These are phyloP conservation scores for Motacilla tschutschensis DNA, from an alignment of 2,113 vertebrate genomes.

Conservation along the genomic window DNA sequence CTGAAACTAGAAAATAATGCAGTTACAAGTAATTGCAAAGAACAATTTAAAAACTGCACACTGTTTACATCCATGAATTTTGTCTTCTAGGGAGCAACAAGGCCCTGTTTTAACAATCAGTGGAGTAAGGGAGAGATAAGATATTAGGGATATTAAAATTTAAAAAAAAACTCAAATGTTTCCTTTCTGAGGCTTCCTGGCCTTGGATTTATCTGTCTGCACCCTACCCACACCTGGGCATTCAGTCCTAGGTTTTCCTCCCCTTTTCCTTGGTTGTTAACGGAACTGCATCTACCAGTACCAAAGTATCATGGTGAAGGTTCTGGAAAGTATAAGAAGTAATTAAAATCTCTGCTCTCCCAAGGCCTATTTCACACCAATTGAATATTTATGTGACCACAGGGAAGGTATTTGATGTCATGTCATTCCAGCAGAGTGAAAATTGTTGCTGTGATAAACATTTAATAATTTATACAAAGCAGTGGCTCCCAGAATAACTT, in stretches of 20 bases:
- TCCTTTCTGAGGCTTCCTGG: not conserved
- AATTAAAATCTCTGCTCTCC: not conserved
- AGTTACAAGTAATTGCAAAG: not conserved
- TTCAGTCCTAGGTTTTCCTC: not conserved
- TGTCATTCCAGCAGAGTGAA: not conserved
- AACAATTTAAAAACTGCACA: not conserved
- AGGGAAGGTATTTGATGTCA: not conserved
- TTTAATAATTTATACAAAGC: not conserved
- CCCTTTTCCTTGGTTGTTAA: not conserved
- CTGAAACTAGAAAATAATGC: not conserved
- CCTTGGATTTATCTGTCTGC: not conserved
- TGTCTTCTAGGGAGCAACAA: not conserved
- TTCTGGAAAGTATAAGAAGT: not conserved
- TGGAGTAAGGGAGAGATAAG: not conserved
- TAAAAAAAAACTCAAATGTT: not conserved
- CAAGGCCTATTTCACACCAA: not conserved
- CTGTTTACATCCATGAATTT: not conserved
- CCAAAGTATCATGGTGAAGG: not conserved
- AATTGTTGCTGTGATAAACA: not conserved
- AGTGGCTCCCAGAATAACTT: not conserved
- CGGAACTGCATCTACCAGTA: not conserved
- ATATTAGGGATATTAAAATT: not conserved
- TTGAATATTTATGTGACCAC: slow-evolving; percentile 3
- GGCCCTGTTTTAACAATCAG: not conserved
- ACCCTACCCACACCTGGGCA: not conserved